Base-by-base conservation (phyloP, 1,140 invertebrate species). In the Marisa cornuarietis region DNA sequence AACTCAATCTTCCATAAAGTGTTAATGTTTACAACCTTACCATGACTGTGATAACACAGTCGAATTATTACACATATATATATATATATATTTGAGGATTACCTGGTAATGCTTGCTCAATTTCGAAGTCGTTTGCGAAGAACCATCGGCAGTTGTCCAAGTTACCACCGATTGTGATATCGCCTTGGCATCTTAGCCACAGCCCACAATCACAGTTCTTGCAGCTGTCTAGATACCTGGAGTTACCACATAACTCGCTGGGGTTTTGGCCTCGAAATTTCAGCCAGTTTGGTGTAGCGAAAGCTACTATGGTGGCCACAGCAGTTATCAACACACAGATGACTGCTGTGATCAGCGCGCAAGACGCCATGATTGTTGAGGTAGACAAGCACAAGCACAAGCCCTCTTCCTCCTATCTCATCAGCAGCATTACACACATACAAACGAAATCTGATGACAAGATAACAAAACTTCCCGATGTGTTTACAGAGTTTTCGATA, bases 251-350 rank as follows among this genome's bases (percentile, higher is more conserved):
- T 0, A 80, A 65, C 18, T 81, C 68, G 11, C 52, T 69, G 31
- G 73, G 75, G 58, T 78, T 74, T 0, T 26, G 20, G 61, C 61
- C 71, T 61, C 79, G 79, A 71, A 87, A 87, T 71, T 82, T 84
- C 14, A 88, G 71, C 88, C 88, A 89, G 71, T 89, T 88, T 20
- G 88, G 88, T 16, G 87, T 88, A 20, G 88, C 84, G 80, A 89
- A 89, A 5, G 87, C 85, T 31, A 89, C 88, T 24, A 89, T 89
- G 65, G 85, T 86, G 14, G 85, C 87, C 10, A 89, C 88, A 24
- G 87, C 86, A 9, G 88, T 88, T 31, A 89, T 82, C 52, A 89
- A 80, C 26, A 88, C 87, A 82, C 85, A 87, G n/a, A 89, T 83
- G 58, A 89, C 87, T n/a, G 87, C 86, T 22, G 85, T 86, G 58